These are phyloP conservation scores for Margarornis squamiger DNA, from an alignment of 2,797 vertebrate species.

Conservation along the genomic window DNA sequence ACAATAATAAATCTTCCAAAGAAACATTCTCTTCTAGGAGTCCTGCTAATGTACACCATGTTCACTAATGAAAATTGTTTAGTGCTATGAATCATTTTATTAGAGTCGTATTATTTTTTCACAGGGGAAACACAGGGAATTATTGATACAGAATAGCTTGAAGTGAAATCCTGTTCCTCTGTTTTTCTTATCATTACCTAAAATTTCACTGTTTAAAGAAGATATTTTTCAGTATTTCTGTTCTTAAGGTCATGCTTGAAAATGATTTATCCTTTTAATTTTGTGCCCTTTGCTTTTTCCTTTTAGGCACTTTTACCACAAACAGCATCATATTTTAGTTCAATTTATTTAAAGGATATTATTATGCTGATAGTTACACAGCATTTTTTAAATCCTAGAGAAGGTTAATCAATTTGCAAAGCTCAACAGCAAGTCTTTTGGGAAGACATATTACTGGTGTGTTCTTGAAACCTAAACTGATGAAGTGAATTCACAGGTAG, in stretches of 20 bases:
- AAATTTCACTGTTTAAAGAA: background rate
- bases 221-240: background rate
- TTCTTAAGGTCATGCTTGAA: background rate
- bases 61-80: background rate
- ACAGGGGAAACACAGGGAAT: background rate
- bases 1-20: constrained; percentile 7
- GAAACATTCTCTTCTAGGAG: constrained; percentile 1
- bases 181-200: background rate
- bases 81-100: background rate
- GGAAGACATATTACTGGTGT: background rate
- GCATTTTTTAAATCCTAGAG: background rate
- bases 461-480: background rate
- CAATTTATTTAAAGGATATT: background rate
- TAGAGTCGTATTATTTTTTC: background rate
- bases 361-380: background rate
- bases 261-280: background rate
- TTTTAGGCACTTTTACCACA: background rate
- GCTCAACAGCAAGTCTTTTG: background rate
- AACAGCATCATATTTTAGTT: background rate
- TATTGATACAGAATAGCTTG: background rate
- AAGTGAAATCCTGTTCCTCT: background rate
- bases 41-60: background rate
- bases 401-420: background rate
- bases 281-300: background rate
- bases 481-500: background rate